These are phyloP conservation scores for Fissipunctia ypsillon DNA, from an alignment of 2,888 invertebrate species.

Conservation along the genomic window DNA sequence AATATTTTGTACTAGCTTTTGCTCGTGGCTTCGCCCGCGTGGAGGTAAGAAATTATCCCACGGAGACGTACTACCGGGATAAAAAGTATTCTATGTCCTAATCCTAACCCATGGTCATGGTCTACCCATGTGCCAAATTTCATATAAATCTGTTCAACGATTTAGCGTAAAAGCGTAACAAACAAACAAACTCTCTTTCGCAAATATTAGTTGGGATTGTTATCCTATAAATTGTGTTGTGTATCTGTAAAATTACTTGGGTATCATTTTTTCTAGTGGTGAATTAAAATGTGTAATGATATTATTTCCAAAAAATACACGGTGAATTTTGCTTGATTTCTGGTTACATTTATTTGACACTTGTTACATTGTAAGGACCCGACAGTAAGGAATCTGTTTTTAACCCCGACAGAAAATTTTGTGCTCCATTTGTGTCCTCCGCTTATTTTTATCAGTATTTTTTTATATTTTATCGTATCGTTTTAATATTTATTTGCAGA, in stretches of 20 bases:
- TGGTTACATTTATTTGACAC: background rate
- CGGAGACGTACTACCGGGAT: too few species aligned
- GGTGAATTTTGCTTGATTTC: background rate
- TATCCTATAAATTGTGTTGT: slow-evolving; percentile 29
- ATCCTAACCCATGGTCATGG: too few species aligned
- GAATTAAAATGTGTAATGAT: background rate
- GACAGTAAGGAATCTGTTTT: background rate
- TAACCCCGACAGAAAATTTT: background rate
- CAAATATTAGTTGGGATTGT: too few species aligned
- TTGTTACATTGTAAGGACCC: too few species aligned
- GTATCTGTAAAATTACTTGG: slow-evolving; percentile 1
- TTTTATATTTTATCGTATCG: slow-evolving; percentile 16
- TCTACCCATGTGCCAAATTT: too few species aligned
- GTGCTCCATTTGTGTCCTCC: slow-evolving; percentile 15
- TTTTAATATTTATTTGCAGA: slow-evolving; percentile 35
- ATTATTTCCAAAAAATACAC: background rate
- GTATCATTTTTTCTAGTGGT: background rate
- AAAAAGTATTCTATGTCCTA: too few species aligned
- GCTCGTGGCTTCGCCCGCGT: too few species aligned
- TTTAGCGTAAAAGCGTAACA: too few species aligned
- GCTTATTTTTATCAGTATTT: slow-evolving; percentile 29
- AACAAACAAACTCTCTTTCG: too few species aligned
- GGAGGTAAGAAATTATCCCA: too few species aligned
- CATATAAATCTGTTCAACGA: too few species aligned
- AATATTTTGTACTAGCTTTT: slow-evolving; percentile 36